Percentiles rank a stretch among this genome's conserved stretches.
phyloP scores from a whole-genome alignment of 2,797 vertebrate species.

The Leptatherina wallacei region DNA sequence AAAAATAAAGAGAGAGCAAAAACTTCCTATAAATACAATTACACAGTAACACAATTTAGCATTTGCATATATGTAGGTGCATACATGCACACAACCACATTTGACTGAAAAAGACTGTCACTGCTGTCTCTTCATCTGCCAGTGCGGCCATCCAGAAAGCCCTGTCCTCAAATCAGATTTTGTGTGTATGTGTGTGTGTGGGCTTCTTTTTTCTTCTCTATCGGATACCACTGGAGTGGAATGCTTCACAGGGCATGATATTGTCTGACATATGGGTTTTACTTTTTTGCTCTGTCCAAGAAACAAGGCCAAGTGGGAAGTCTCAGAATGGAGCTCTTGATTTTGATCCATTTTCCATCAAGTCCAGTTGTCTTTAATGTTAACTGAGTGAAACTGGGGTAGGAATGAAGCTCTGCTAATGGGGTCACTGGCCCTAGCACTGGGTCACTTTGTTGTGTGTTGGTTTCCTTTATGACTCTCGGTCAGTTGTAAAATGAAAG shows the following conservation, averaged over 20 bases:
- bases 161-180: slow-evolving; percentile 72
- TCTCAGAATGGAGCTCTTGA: slow-evolving; percentile 61
- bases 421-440: slow-evolving; percentile 52
- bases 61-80: slow-evolving; percentile 10
- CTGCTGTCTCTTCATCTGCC: slow-evolving; percentile 78
- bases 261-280: slow-evolving; percentile 83
- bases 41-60: neutral
- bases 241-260: slow-evolving; percentile 77
- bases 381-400: slow-evolving; percentile 63
- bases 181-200: slow-evolving; percentile 34
- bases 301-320: slow-evolving; percentile 70
- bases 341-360: slow-evolving; percentile 62
- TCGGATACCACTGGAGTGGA: slow-evolving; percentile 73
- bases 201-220: slow-evolving; percentile 35
- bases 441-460: slow-evolving; percentile 55
- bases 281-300: slow-evolving; percentile 67
- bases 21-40: neutral
- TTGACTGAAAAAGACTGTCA: slow-evolving; percentile 60
- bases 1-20: neutral
- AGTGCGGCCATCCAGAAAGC: slow-evolving; percentile 77
- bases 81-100: slow-evolving; percentile 36
- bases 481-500: slow-evolving; percentile 43
- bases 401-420: slow-evolving; percentile 48
- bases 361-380: slow-evolving; percentile 63
- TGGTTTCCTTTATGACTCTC: slow-evolving; percentile 45